phyloP scores from a whole-genome alignment of 2,888 invertebrate species.

The Microplitis deprimator region DNA sequence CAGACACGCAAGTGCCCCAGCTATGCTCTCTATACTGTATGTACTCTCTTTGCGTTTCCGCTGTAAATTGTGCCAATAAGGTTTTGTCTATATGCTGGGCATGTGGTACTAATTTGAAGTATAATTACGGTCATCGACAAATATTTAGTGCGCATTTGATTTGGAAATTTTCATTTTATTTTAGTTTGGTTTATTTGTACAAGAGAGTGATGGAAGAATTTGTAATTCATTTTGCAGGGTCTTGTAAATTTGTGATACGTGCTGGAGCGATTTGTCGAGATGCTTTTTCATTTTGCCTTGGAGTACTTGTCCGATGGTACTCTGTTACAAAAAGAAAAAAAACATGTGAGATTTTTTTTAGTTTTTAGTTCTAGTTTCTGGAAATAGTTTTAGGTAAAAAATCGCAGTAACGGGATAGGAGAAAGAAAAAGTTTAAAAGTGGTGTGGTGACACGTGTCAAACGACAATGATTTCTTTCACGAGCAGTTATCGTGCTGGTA shows the following conservation, averaged over 20 bases:
- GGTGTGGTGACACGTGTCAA: conserved; percentile 52
- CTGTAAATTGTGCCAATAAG: conserved; percentile 12
- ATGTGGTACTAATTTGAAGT: conserved; percentile 37
- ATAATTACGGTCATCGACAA: neutral
- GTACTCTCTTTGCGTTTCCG: neutral
- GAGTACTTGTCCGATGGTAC: conserved; percentile 50
- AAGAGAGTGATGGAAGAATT: neutral
- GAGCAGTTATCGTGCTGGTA: conserved; percentile 53
- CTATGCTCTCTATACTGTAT: neutral
- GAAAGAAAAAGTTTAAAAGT: conserved; percentile 15
- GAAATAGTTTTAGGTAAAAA: neutral
- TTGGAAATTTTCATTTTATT: neutral
- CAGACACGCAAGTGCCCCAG: conserved; percentile 26
- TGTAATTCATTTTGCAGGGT: conserved; percentile 37
- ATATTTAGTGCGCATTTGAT: neutral
- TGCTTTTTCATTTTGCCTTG: conserved; percentile 45
- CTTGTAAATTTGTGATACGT: conserved; percentile 49
- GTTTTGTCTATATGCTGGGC: conserved; percentile 35
- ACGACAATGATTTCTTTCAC: conserved; percentile 53
- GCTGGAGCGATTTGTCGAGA: conserved; percentile 50
- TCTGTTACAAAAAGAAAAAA: neutral
- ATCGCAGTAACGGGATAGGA: neutral
- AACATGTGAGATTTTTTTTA: conserved; percentile 28
- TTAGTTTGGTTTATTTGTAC: neutral
- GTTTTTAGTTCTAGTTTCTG: conserved; percentile 16